Conservation (phyloP, 2,888 invertebrate genomes). For the Acronicta leporina region DNA sequence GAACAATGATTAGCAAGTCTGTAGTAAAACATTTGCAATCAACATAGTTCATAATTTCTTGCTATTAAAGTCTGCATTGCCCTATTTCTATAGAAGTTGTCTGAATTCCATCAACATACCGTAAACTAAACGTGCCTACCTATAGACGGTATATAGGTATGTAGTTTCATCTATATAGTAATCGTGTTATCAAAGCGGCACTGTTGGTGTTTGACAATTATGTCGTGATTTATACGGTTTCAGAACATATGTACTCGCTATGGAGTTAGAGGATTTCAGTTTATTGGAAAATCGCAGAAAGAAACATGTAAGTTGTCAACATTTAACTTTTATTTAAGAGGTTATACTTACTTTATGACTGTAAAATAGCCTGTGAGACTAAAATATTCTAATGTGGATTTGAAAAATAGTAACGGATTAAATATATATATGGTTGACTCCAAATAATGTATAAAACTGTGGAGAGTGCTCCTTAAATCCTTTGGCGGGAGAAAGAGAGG, state of each 20-base stretch:
- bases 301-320: slow-evolving; percentile 38
- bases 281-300: slow-evolving; percentile 25
- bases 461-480: background rate
- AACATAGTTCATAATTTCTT: slow-evolving; percentile 3
- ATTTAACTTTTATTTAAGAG: slow-evolving; percentile 12
- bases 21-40: background rate
- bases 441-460: too few relatives aligned
- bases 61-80: slow-evolving; percentile 21
- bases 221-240: slow-evolving; percentile 41
- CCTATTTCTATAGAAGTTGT: background rate
- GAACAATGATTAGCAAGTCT: slow-evolving; percentile 12
- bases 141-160: slow-evolving; percentile 23
- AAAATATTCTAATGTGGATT: background rate
- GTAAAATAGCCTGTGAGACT: too few relatives aligned
- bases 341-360: slow-evolving; percentile 22
- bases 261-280: slow-evolving; percentile 36
- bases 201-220: slow-evolving; percentile 33
- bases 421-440: too few relatives aligned
- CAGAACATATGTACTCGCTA: slow-evolving; percentile 22
- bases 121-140: slow-evolving; percentile 20
- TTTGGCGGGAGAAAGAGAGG: background rate
- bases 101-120: slow-evolving; percentile 14
- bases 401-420: background rate
- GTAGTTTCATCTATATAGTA: slow-evolving; percentile 25
- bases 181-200: slow-evolving; percentile 47